These are phyloP conservation scores for Phasianus colchicus DNA, from an alignment of 2,113 vertebrate genomes.

Conservation along the genomic window DNA sequence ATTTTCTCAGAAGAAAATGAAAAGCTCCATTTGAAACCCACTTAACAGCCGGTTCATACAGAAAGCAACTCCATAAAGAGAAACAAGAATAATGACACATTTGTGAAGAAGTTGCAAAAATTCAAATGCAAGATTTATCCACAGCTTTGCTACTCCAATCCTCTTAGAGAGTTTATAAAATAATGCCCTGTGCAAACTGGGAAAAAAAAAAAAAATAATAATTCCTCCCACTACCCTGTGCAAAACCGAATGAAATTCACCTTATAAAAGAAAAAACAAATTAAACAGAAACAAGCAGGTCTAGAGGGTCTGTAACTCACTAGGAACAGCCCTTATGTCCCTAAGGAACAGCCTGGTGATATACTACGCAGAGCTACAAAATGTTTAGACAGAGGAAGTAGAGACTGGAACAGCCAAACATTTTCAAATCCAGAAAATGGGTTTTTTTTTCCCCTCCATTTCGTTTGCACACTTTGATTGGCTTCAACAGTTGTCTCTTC, in stretches of 20 bases:
- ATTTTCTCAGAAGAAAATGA: conserved; percentile 69
- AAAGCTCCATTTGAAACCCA: conserved; percentile 69
- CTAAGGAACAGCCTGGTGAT: background rate
- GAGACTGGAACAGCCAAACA: background rate
- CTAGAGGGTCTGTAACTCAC: conserved; percentile 17
- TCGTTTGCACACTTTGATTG: rapidly evolving
- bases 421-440: background rate
- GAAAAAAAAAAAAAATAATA: background rate
- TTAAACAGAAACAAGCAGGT: background rate
- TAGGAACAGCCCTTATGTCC: background rate
- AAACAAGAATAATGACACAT: conserved; percentile 61
- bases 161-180: conserved; percentile 57
- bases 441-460: background rate
- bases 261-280: conserved; percentile 16
- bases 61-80: conserved; percentile 59
- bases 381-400: rapidly evolving
- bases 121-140: conserved; percentile 64
- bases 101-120: conserved; percentile 71
- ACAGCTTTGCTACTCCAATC: conserved; percentile 45
- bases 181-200: background rate
- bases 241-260: conserved; percentile 28
- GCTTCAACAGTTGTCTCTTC: background rate
- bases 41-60: conserved; percentile 67
- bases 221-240: background rate
- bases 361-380: background rate